Base-by-base conservation (phyloP, 2,888 invertebrate genomes). In the Boloria selene region DNA sequence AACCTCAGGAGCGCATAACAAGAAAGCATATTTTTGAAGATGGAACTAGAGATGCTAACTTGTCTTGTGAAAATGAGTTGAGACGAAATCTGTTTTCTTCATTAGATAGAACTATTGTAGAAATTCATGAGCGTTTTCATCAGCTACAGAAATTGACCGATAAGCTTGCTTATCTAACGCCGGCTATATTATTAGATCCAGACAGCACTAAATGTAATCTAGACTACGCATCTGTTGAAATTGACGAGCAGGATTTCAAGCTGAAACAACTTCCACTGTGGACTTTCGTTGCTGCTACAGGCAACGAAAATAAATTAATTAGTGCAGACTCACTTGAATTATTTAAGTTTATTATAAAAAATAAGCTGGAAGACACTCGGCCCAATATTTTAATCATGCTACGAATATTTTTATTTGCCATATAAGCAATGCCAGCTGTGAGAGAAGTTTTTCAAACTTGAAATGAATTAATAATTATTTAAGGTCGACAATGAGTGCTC, bases 21-120 rank as follows among this genome's bases (percentile, higher is more conserved):
- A 54, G 52, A 51, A 67, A 31, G 55, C 64, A 67, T 18, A 62
- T 26, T 67, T 67, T 64, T 60, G 60, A 60, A 17, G 60, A 51
- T 38, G 50, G 38, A 60, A 60, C 60, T 58, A 61, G 54, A 56
- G 53, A 66, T 65, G 67, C 58, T 63, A 53, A 65, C 56, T 67
- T 64, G 45, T 65, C 65, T 56, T 67, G 38, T 67, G 67, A 69
- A 64, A 62, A 69, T 67, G 45, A 67, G 26, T 67, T 64, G 54
- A 61, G 61, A 61, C 56, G 60, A 50, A 68, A 65, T 47, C 51
- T 62, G 62, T 65, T 65, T 62, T 65, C 64, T 64, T 62, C 59
- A 51, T 59, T 70, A 65, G 51, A 69, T 64, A 61, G 62, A 67
- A 22, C 64, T 13, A 64, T 64, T 67, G n/a, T n/a, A n/a, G n/a